Evolutionary conservation across 2,888 invertebrate genomes (phyloP), one percentile per base, ranked within the genome.

Genomic region (Drosophila monieri): DNA sequence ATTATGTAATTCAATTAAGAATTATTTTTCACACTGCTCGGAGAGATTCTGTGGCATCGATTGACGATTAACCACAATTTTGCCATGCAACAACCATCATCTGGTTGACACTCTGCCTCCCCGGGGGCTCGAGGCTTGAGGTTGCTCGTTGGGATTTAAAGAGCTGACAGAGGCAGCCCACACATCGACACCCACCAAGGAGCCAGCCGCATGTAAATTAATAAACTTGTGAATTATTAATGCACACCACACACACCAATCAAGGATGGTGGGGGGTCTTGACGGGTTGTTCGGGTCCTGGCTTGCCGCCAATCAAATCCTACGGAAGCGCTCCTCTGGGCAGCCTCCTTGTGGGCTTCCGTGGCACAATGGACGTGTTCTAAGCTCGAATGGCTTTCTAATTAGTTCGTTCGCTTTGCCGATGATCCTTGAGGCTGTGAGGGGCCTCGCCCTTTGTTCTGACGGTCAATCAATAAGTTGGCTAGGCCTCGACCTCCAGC

Each of bases 141-240:
- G 23, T 0, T 47, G 6, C 57, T 46, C 44, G 44, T 55, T 56
- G 67, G 51, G 55, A 67, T 47, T 68, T 68, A 69, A 69, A 58
- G 59, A 52, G 30, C 43, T 27, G 48, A 54, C 35, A 49, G 43
- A 48, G 35, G 6, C n/a, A 35, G 39, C 46, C 67, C 56, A 10
- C 55, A 55, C 43, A 30, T 47, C 47, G 44, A 54, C 57, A 57
- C 51, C 49, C 35, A 39, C 41, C 61, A 43, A 57, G 49, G 32
- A 12, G 32, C 12, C 12, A 32, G 69, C 53, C 53, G 48, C 68
- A 58, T 86, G 72, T 68, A 78, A 80, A 76, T 83, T 84, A 83
- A 78, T 84, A 86, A 85, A 84, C 78, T 76, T 72, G 73, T 83
- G 80, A 80, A 86, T 86, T 85, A 80, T 86, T 76, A 76, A 86